Base-by-base conservation (phyloP, 2,113 vertebrate genomes). In the Pelecanus crispus region DNA sequence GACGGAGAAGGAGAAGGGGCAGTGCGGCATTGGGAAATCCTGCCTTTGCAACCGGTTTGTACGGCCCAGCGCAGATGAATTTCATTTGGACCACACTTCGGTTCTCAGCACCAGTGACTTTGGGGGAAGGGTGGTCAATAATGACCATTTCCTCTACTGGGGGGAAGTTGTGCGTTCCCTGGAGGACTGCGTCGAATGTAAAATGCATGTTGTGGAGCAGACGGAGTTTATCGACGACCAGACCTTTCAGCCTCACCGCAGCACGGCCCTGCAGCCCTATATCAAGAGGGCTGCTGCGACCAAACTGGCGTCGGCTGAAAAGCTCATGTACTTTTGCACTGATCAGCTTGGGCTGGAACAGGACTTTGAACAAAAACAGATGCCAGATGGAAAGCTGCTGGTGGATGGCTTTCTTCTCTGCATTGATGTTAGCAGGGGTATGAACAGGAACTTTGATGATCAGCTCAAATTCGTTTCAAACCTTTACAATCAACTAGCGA, bases 281-380 rank as follows among this genome's bases (percentile, higher is more conserved):
- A 99, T 99, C 96, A 99, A 99, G 85, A 96, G 99, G 61, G 99
- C 99, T 3, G 99, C 99, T 3, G 99, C 99, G 9, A 99, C 98
- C 95, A 99, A 99, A 91, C 95, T 99, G 65, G 99, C 99, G 4
- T 99, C 99, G 3, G 99, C 99, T 10, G 99, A 99, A 94, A 99
- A 99, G 92, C 98, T 99, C 70, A 99, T 99, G 99, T 99, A 99
- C 95, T 99, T 99, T 97, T 99, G 99, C 97, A 99, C 99, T 52
- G 99, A 99, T 97, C 99, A 99, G 97, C 97, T 99, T 40, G 99
- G 99, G 3, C 95, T 99, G 96, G 99, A 99, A 88, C 99, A 99
- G 98, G 99, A 99, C 98, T 99, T 99, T 96, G 99, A 99, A 93
- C 99, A 99, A 96, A 99, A 99, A 88, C 99, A 99, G 96, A 99